A percentile compares a stretch with the other conserved stretches of the same genome.
These are phyloP conservation scores for Laothoe populi DNA, from an alignment of 2,888 invertebrate genomes.

Conservation along the genomic window DNA sequence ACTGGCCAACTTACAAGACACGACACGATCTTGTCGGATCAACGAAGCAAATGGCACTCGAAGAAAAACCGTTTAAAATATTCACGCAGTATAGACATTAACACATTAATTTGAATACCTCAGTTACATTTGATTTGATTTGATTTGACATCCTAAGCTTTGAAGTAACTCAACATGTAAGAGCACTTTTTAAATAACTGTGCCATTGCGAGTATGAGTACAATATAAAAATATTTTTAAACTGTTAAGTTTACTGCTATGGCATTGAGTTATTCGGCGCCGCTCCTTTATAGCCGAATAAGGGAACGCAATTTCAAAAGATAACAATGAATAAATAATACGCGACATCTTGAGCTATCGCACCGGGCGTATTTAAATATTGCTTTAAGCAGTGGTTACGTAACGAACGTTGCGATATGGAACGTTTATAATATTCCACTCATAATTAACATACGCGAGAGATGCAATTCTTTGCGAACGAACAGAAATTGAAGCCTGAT, in stretches of 20 bases:
- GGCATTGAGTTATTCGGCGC: background rate
- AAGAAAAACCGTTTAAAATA: background rate
- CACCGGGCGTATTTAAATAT: constrained; percentile 1
- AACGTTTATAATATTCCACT: constrained; percentile 5
- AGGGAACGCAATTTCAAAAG: background rate
- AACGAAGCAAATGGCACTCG: constrained; percentile 32
- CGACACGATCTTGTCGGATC: constrained; percentile 45
- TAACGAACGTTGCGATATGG: too few relatives aligned
- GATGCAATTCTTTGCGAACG: background rate
- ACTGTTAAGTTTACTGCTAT: background rate
- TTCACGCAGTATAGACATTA: too few relatives aligned
- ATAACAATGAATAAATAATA: constrained; percentile 7
- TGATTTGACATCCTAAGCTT: too few relatives aligned
- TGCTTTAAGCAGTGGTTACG: constrained; percentile 9
- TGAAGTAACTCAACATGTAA: too few relatives aligned
- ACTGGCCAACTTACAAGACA: constrained; percentile 40
- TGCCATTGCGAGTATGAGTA: too few relatives aligned
- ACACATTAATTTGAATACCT: too few relatives aligned
- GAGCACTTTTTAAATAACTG: too few relatives aligned
- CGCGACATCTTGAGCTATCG: constrained; percentile 5
- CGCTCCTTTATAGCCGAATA: background rate
- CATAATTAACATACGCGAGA: background rate
- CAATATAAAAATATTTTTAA: background rate
- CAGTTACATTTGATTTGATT: too few relatives aligned
- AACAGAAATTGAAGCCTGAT: background rate